Conservation (phyloP, 2,888 invertebrate genomes). For the Drosophila pseudotakahashii region DNA sequence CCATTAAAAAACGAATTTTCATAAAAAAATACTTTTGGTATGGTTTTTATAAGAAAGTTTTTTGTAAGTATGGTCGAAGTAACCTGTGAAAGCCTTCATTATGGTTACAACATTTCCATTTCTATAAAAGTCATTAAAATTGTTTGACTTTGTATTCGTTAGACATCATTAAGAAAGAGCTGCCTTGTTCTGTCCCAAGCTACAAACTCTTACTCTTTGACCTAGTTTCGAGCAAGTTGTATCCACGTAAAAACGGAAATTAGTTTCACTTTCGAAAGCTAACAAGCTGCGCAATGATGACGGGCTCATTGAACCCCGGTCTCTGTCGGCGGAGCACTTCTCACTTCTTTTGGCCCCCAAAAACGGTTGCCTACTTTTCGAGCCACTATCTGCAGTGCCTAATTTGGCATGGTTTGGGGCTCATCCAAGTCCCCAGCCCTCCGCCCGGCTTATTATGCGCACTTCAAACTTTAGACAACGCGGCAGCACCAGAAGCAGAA, state of each 20-base stretch:
- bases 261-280: constrained; percentile 65
- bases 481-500: constrained; percentile 31
- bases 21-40: too few species aligned
- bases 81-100: neutral
- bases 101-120: neutral
- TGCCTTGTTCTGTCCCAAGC: neutral
- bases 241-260: constrained; percentile 48
- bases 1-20: too few species aligned
- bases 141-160: constrained; percentile 1
- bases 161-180: constrained; percentile 6
- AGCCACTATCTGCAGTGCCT: constrained; percentile 67
- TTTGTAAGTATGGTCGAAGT: too few species aligned
- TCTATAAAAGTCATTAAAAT: neutral
- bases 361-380: constrained; percentile 58
- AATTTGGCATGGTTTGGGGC: constrained; percentile 63
- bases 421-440: constrained; percentile 21
- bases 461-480: constrained; percentile 79
- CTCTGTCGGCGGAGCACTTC: constrained; percentile 3
- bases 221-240: constrained; percentile 34
- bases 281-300: constrained; percentile 38
- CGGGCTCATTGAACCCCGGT: constrained; percentile 31
- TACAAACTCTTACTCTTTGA: constrained; percentile 23
- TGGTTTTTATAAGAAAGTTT: neutral
- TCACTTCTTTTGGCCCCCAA: constrained; percentile 9
- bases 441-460: constrained; percentile 76